Percentiles rank a stretch among this genome's conserved stretches.
Evolutionary conservation across 2,888 invertebrate genomes (phyloP).

Genomic region (Noctua janthina): DNA sequence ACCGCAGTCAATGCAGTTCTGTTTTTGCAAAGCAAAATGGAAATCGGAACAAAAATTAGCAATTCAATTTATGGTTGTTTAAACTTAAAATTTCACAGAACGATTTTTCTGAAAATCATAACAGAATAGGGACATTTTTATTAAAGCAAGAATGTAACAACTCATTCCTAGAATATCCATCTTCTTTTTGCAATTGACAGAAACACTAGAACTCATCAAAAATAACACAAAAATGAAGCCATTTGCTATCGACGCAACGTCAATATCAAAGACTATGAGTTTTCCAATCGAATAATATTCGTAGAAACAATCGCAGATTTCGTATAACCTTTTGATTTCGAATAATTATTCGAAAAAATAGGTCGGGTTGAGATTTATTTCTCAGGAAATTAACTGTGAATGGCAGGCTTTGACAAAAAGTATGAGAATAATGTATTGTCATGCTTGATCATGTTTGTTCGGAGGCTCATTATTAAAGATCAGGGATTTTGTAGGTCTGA

Average conservation of each 20-base stretch:
- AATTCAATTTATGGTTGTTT: background rate
- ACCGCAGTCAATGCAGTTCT: background rate
- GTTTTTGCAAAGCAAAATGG: background rate
- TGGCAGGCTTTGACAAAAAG: conserved; percentile 61
- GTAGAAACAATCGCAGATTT: conserved; percentile 32
- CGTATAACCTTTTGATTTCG: conserved; percentile 56
- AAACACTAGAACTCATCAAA: background rate
- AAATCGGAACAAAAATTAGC: background rate
- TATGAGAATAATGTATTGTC: conserved; percentile 25
- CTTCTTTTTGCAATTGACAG: background rate
- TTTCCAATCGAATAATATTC: conserved; percentile 48
- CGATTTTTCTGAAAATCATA: background rate
- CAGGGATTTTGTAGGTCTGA: conserved; percentile 2
- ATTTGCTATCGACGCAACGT: conserved; percentile 25
- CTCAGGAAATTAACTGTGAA: conserved; percentile 70
- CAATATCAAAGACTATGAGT: conserved; percentile 35
- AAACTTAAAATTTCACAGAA: background rate
- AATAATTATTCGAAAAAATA: conserved; percentile 60
- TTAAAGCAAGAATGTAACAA: background rate
- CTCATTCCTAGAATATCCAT: background rate
- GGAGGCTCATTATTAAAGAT: conserved; percentile 22
- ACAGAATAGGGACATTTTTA: too few relatives aligned
- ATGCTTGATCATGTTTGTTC: conserved; percentile 36
- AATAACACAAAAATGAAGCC: conserved; percentile 2
- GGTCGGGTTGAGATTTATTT: conserved; percentile 58